Evolutionary conservation across 1,140 invertebrate genomes (phyloP).

Genomic region (Pissodes strobi): DNA sequence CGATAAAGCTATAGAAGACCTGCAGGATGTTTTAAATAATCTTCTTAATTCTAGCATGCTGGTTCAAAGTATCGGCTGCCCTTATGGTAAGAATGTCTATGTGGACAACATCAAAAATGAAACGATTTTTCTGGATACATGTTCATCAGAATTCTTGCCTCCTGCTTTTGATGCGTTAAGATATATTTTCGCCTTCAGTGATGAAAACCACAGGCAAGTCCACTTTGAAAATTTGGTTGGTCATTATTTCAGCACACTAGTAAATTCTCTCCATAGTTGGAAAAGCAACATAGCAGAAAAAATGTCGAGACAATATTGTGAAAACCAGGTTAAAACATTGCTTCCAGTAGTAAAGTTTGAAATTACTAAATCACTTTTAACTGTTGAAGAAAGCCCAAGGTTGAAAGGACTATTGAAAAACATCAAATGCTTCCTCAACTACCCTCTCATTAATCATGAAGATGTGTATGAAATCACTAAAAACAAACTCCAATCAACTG

Average conservation of each 20-base stretch:
- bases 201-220: conserved; percentile 12
- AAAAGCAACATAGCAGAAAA: not conserved
- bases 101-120: too few species aligned
- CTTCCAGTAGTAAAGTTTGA: conserved; percentile 11
- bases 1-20: too few species aligned
- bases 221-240: conserved; percentile 3
- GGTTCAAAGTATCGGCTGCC: too few species aligned
- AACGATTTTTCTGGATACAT: too few species aligned
- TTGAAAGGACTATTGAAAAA: conserved; percentile 7
- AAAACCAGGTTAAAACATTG: not conserved
- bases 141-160: not conserved
- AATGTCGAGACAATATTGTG: not conserved
- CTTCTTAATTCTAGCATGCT: too few species aligned
- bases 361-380: not conserved
- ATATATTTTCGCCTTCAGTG: conserved; percentile 11
- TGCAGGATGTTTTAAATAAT: too few species aligned
- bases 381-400: not conserved
- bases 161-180: conserved; percentile 15
- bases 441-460: conserved; percentile 13
- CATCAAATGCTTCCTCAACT: not conserved
- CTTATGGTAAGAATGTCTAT: too few species aligned
- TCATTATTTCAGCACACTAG: conserved; percentile 6
- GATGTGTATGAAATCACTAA: conserved; percentile 9
- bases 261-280: not conserved
- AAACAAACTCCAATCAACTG: conserved; percentile 10